Conservation (phyloP, 2,113 vertebrate genomes). For the Gila orcuttii region DNA sequence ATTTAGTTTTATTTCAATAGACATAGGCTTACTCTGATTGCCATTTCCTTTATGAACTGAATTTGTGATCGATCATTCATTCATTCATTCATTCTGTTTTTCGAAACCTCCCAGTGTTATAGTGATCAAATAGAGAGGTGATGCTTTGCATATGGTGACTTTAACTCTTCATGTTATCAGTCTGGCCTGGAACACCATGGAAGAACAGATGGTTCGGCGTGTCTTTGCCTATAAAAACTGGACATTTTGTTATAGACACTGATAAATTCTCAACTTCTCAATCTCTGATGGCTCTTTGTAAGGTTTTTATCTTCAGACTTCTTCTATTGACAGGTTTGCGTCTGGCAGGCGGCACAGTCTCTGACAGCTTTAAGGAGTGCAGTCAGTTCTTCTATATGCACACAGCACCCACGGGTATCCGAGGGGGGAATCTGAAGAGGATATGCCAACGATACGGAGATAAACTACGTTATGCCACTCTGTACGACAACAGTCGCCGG, state of each 20-base stretch:
- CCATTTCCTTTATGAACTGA: too few relatives aligned
- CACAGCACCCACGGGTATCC: slow-evolving; percentile 64
- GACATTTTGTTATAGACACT: not conserved
- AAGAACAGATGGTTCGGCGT: slow-evolving; percentile 2
- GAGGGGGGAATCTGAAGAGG: slow-evolving; percentile 54
- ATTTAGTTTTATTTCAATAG: too few relatives aligned
- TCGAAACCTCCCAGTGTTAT: not conserved
- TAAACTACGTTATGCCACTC: slow-evolving; percentile 68
- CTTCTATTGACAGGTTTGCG: slow-evolving; percentile 43
- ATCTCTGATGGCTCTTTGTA: slow-evolving; percentile 53
- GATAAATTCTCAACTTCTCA: not conserved
- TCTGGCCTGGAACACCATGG: not conserved
- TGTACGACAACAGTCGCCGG: slow-evolving; percentile 66
- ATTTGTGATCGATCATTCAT: too few relatives aligned
- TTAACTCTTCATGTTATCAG: not conserved
- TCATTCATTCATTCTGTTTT: not conserved
- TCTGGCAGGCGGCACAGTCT: slow-evolving; percentile 59
- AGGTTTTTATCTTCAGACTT: slow-evolving; percentile 44
- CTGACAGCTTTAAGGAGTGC: slow-evolving; percentile 70
- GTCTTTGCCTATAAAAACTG: not conserved
- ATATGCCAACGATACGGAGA: slow-evolving; percentile 73
- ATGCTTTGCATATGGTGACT: slow-evolving; percentile 37
- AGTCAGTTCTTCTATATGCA: slow-evolving; percentile 72
- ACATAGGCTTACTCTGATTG: too few relatives aligned
- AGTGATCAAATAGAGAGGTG: not conserved